phyloP scores from a whole-genome alignment of 2,113 vertebrate genomes.

The Cochlearius cochlearius region DNA sequence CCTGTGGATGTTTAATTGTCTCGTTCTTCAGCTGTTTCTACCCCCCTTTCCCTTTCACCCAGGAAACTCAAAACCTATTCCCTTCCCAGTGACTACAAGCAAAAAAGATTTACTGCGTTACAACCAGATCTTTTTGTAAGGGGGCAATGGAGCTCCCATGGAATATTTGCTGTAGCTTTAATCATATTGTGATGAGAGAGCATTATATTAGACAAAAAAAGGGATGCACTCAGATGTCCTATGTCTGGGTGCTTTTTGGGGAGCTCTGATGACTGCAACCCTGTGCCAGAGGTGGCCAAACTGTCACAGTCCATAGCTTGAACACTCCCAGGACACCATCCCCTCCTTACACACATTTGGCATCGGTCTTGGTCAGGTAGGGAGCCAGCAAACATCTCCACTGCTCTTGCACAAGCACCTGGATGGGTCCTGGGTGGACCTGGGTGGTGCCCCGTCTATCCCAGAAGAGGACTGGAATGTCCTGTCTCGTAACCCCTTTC shows the following conservation, averaged over 20 bases:
- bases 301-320: not conserved
- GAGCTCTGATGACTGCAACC: not conserved
- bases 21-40: not conserved
- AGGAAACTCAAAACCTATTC: not conserved
- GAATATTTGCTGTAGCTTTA: not conserved
- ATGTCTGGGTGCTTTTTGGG: not conserved
- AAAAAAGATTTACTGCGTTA: not conserved
- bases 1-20: not conserved
- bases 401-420: not conserved
- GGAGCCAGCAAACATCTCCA: not conserved
- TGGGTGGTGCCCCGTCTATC: not conserved
- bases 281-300: not conserved
- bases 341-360: not conserved
- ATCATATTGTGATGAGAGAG: not conserved
- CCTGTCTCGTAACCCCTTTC: not conserved
- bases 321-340: not conserved
- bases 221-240: fast-evolving
- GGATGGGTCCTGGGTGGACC: not conserved
- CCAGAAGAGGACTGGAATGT: not conserved
- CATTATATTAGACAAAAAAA: not conserved
- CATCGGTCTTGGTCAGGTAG: not conserved
- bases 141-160: fast-evolving
- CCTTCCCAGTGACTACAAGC: not conserved
- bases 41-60: not conserved
- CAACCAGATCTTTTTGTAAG: not conserved